Evolutionary conservation across 2,113 vertebrate species (phyloP), one percentile per base, ranked within the genome.

Genomic region (Azemiops feae): DNA sequence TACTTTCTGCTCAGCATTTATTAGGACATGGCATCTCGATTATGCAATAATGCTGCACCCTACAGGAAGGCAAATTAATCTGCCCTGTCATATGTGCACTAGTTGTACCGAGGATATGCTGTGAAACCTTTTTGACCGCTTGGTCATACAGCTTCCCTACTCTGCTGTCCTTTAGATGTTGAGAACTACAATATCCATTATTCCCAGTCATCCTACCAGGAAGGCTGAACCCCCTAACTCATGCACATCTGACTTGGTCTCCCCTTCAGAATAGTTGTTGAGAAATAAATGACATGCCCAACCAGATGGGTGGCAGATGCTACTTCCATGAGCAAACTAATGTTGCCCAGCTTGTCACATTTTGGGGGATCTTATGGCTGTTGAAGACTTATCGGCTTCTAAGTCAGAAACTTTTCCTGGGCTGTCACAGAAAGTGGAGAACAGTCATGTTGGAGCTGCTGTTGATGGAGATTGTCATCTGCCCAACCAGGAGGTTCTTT

Each of bases 401-500:
- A 94, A 97, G 94, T 88, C 91, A 92, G 93, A 95, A 54, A 85
- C 45, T n/a, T 89, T 94, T 45, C 92, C 64, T 93, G 53, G 22
- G 85, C 90, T 93, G 92, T 88, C 95, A 54, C 92, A 94, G 4
- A 93, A 96, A 96, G 91, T 43, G 93, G 86, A 93, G 93, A 96
- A 95, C 94, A 92, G 93, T 97, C 96, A 95, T 93, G 92, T 94
- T 91, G 92, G 95, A 96, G 95, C 69, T 96, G 95, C 64, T 96
- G 55, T 89, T 96, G 92, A 91, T 93, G 89, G 87, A 85, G 94
- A 93, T 85, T 96, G 87, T 94, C 95, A 89, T 97, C 93, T 97
- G 95, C 95, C 69, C 95, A 96, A 95, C 85, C 50, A 97, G 94
- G 94, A 95, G 96, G 93, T 94, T 97, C 95, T 94, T 97, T 98